These are phyloP conservation scores for Astyanax mexicanus DNA, from an alignment of 2,797 vertebrate species.

Conservation along the genomic window DNA sequence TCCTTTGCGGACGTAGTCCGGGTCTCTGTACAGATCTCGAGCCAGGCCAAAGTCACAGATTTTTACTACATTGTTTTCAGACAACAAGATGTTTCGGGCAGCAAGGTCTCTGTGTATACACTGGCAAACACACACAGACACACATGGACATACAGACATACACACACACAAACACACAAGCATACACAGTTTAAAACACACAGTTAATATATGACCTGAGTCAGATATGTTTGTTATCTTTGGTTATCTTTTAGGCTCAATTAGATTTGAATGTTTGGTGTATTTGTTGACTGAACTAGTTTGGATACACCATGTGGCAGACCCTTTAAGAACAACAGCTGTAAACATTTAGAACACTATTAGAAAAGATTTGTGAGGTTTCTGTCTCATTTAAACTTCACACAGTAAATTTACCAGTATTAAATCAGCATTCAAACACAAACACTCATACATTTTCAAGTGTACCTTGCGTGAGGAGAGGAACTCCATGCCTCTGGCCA, in stretches of 20 bases:
- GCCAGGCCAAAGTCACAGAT: constrained; percentile 96
- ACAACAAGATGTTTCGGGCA: constrained; percentile 92
- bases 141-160: constrained; percentile 35
- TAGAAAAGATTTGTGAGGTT: no score
- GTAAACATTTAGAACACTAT: no score
- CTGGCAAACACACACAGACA: constrained; percentile 68
- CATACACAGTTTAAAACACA: not conserved
- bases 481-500: constrained; percentile 96
- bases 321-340: no score
- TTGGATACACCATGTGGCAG: no score
- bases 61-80: constrained; percentile 95
- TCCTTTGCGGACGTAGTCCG: constrained; percentile 95
- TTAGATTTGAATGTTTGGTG: no score
- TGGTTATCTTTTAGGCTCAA: no score
- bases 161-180: constrained; percentile 50
- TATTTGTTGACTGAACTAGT: no score
- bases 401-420: no score
- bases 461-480: constrained; percentile 81
- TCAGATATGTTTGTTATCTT: no score
- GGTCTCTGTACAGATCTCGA: constrained; percentile 95
- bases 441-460: constrained; percentile 46
- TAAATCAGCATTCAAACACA: constrained; percentile 19
- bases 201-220: no score
- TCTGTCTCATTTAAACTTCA: no score
- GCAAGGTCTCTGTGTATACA: constrained; percentile 96